Evolutionary conservation across 2,113 vertebrate species (phyloP).

Genomic region (Atrichornis clamosus): DNA sequence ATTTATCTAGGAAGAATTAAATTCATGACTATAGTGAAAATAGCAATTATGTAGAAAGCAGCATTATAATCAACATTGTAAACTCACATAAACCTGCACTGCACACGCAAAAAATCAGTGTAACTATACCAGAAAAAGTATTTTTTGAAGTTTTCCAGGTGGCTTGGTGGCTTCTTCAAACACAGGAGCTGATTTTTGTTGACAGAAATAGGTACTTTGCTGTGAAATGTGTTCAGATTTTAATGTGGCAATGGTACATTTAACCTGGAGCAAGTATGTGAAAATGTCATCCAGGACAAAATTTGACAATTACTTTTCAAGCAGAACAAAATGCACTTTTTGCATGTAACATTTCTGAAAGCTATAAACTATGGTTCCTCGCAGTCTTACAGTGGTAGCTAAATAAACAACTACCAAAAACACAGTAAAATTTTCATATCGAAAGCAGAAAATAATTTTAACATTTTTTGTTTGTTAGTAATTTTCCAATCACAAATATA

Average conservation of each 20-base stretch:
- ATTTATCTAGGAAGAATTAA: background rate
- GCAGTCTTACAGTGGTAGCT: background rate
- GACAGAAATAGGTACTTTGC: slow-evolving; percentile 32
- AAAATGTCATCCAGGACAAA: slow-evolving; percentile 48
- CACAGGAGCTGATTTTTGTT: slow-evolving; percentile 1
- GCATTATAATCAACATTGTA: background rate
- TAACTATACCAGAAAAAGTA: background rate
- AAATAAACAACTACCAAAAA: background rate
- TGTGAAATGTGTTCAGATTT: slow-evolving; percentile 27
- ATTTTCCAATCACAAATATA: background rate
- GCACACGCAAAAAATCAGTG: background rate
- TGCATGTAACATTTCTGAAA: background rate
- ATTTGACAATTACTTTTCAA: slow-evolving; percentile 12
- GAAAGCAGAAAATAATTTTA: background rate
- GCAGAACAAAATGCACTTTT: slow-evolving; percentile 25
- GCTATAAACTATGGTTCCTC: background rate
- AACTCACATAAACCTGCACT: background rate
- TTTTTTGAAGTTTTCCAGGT: background rate
- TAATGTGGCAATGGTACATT: background rate
- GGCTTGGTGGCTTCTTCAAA: slow-evolving; percentile 2
- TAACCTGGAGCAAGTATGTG: slow-evolving; percentile 40
- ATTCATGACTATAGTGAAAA: background rate
- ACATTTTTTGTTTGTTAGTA: background rate
- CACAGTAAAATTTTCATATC: background rate
- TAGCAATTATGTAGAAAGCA: background rate